Base-by-base conservation (phyloP, 2,113 vertebrate genomes). In the Channa maculata region DNA sequence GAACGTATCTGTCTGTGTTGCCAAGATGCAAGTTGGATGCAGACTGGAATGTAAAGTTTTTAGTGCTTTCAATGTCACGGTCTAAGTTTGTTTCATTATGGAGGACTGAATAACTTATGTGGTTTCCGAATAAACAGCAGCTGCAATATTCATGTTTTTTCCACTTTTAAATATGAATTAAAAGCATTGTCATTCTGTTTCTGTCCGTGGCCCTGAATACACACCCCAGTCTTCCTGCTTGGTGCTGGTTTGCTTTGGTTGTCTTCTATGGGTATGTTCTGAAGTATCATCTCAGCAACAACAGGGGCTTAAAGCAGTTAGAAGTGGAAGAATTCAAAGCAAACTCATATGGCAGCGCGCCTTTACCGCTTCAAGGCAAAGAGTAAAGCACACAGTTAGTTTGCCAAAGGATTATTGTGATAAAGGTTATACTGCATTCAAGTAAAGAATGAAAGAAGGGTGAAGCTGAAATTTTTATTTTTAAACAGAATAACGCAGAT, bases 391-490 rank as follows among this genome's bases (percentile, higher is more conserved):
- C 71, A 24, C 45, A 52, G 50, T 49, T 15, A 8, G 39, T 58
- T 75, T 75, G 48, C 45, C 48, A 24, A 52, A 51, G 64, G 46
- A 71, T 74, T 43, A 62, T 24, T 39, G 51, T 57, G 59, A 74
- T 44, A 43, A 78, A 74, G 60, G 43, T 57, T 51, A 8, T 13
- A 24, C 43, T 38, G 24, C 15, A 68, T 70, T 43, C 38, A 46
- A 39, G 36, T 33, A 55, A 76, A 44, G 71, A 38, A 11, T 37
- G 65, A 55, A 79, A 55, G 11, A 24, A 24, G 74, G 61, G 38
- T 85, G 70, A 78, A 58, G 61, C 70, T 77, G 41, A 85, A 74
- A 62, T 1, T 12, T 24, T 24, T 24, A 34, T 0, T 67, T 45
- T 43, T 59, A 44, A 48, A 71, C 5, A 38, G 51, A 63, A 51